phyloP scores from a whole-genome alignment of 1,140 invertebrate genomes.

The Halictus rubicundus region DNA sequence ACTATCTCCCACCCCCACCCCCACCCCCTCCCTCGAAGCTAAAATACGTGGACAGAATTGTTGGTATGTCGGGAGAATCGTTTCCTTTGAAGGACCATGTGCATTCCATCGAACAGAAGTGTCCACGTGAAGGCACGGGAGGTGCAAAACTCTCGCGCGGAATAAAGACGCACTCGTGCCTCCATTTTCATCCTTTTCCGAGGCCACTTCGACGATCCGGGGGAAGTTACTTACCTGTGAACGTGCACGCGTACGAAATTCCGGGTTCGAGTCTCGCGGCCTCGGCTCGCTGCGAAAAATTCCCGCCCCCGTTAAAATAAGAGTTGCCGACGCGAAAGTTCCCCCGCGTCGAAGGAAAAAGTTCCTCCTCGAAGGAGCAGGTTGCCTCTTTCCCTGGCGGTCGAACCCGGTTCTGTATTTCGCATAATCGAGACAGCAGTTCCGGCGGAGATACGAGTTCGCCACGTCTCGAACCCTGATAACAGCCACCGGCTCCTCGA shows the following conservation, averaged over 20 bases:
- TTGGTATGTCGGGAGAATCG: too few species aligned
- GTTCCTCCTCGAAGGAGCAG: not conserved
- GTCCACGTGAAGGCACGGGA: not conserved
- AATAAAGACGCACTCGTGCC: not conserved
- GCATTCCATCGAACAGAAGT: not conserved
- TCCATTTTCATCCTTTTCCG: not conserved
- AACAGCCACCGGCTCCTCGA: not conserved
- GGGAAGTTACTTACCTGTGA: constrained; percentile 24
- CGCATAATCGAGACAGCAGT: constrained; percentile 39
- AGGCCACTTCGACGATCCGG: constrained; percentile 11
- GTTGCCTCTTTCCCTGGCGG: not conserved
- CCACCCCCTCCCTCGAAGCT: too few species aligned
- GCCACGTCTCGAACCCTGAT: constrained; percentile 19
- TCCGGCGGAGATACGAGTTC: constrained; percentile 2
- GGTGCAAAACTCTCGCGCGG: too few species aligned
- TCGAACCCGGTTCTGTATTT: constrained; percentile 6
- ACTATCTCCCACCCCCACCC: too few species aligned
- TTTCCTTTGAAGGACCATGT: too few species aligned
- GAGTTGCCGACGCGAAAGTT: constrained; percentile 43
- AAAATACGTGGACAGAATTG: too few species aligned
- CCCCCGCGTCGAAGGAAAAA: not conserved
- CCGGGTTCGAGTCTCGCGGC: not conserved
- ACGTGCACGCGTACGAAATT: constrained; percentile 26
- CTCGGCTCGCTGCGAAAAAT: constrained; percentile 19
- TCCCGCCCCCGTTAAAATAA: constrained; percentile 36